Conservation (phyloP, 30 jellyfish, hydroid and myxozoan genomes). For the Calvadosia cruxmelitensis region DNA sequence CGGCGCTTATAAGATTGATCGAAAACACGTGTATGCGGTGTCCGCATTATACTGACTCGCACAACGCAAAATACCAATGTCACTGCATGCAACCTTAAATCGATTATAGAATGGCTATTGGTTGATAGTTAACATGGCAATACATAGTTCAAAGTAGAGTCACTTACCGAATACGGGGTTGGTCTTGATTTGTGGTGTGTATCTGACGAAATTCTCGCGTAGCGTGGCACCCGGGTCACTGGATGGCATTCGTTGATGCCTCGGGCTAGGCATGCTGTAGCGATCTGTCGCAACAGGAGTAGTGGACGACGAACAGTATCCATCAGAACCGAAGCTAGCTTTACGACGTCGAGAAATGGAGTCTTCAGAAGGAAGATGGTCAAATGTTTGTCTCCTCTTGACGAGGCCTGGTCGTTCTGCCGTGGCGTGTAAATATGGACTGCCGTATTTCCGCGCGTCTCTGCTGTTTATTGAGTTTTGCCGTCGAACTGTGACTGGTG, state of each 20-base stretch:
- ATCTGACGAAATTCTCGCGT: slow-evolving; percentile 53
- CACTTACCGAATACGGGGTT: slow-evolving; percentile 61
- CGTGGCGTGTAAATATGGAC: not conserved
- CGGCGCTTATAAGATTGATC: too few relatives aligned
- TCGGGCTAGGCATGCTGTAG: slow-evolving; percentile 16
- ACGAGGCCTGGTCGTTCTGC: not conserved
- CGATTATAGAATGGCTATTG: too few relatives aligned
- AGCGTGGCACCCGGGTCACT: slow-evolving; percentile 49
- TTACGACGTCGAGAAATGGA: slow-evolving; percentile 27
- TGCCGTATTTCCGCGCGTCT: not conserved
- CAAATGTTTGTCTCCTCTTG: slow-evolving; percentile 18
- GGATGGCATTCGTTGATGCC: slow-evolving; percentile 44
- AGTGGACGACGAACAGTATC: slow-evolving; percentile 21
- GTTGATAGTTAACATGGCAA: too few relatives aligned
- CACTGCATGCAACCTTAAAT: too few relatives aligned
- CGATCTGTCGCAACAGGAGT: slow-evolving; percentile 2
- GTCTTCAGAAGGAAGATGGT: slow-evolving; percentile 10
- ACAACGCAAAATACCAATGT: too few relatives aligned
- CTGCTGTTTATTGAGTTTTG: slow-evolving; percentile 15
- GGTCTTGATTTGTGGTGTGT: slow-evolving; percentile 63
- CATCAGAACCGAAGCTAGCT: slow-evolving; percentile 37
- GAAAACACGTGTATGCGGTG: too few relatives aligned
- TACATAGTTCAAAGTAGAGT: too few relatives aligned
- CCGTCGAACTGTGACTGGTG: slow-evolving; percentile 2
- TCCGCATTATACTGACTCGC: too few relatives aligned